These are phyloP conservation scores for Megalopta genalis DNA, from an alignment of 1,140 invertebrate genomes.

Conservation along the genomic window DNA sequence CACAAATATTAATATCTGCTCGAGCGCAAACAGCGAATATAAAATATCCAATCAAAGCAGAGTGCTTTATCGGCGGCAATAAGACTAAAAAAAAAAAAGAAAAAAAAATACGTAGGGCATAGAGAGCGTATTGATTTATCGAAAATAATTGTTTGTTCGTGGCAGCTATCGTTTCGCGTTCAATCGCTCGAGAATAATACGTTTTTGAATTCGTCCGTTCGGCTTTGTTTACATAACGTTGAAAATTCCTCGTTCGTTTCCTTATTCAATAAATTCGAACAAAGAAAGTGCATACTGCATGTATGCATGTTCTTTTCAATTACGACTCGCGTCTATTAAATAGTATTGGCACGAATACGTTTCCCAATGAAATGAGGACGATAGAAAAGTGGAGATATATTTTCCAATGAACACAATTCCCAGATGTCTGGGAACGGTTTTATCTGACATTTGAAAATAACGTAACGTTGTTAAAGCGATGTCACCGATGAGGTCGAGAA, in stretches of 20 bases:
- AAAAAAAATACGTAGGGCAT: background rate
- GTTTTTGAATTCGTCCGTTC: background rate
- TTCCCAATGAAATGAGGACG: too few species aligned
- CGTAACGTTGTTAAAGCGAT: background rate
- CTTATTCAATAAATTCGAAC: too few species aligned
- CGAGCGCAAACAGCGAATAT: background rate
- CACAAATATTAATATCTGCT: background rate
- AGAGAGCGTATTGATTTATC: background rate
- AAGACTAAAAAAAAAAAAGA: background rate
- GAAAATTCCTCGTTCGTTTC: background rate
- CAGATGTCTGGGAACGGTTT: too few species aligned
- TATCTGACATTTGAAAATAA: background rate
- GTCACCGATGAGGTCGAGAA: background rate
- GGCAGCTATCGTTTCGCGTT: background rate
- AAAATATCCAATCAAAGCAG: too few species aligned
- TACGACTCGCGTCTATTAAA: too few species aligned
- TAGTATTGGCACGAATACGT: too few species aligned
- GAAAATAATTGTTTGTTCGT: background rate
- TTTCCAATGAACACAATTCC: too few species aligned
- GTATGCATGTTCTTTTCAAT: too few species aligned
- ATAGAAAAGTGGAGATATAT: too few species aligned
- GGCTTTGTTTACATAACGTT: background rate
- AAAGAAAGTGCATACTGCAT: too few species aligned
- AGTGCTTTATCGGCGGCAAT: background rate
- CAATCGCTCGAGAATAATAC: background rate